Evolutionary conservation across 2,113 vertebrate species (phyloP).

Genomic region (Pristiophorus japonicus): DNA sequence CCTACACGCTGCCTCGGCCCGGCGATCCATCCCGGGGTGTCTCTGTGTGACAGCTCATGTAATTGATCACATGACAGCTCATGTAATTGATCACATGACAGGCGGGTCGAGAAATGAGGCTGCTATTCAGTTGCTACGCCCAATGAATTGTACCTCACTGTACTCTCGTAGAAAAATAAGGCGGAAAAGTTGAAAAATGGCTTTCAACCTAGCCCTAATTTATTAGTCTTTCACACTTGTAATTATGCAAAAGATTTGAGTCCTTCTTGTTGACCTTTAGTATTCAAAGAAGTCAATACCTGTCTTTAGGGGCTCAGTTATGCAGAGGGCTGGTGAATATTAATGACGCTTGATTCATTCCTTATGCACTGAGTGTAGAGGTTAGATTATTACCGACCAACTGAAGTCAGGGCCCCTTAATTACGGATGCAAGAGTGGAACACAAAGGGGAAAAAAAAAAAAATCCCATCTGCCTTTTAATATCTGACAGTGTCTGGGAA

Average conservation of each 20-base stretch:
- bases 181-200: neutral
- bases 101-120: neutral
- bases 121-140: too few species aligned
- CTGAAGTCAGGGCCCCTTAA: neutral
- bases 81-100: neutral
- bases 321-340: conserved; percentile 18
- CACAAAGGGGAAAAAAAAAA: neutral
- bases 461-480: neutral
- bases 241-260: conserved; percentile 33
- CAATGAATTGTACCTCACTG: neutral
- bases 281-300: conserved; percentile 15
- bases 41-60: neutral
- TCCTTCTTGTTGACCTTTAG: conserved; percentile 1
- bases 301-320: neutral
- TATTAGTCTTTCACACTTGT: neutral
- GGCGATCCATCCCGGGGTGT: neutral
- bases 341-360: neutral
- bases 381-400: neutral
- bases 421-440: neutral
- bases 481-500: neutral
- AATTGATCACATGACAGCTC: neutral
- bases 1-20: neutral
- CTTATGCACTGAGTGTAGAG: neutral
- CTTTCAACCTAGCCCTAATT: conserved; percentile 20
- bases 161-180: neutral